Evolutionary conservation across 2,888 invertebrate genomes (phyloP).

Genomic region (Chymomyza amoena): DNA sequence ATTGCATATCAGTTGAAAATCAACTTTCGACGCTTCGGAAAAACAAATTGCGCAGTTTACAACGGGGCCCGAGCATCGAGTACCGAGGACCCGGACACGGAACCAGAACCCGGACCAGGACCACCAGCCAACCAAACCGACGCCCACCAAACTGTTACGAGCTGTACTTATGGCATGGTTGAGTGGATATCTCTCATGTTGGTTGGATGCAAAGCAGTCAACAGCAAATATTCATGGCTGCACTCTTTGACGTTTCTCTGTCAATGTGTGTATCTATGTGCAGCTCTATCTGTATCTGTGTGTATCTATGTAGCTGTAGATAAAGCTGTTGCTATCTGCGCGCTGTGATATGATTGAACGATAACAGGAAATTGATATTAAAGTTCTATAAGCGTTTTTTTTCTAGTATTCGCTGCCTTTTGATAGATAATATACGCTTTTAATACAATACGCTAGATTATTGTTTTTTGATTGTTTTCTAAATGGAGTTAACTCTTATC

Average conservation of each 20-base stretch:
- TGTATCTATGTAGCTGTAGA: background rate
- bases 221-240: background rate
- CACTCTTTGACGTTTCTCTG: background rate
- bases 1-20: constrained; percentile 54
- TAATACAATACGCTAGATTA: background rate
- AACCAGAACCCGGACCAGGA: background rate
- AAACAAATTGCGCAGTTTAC: constrained; percentile 60
- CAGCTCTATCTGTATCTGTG: background rate
- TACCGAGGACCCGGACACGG: too few species aligned
- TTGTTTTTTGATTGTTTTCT: background rate
- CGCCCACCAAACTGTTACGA: background rate
- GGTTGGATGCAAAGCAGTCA: background rate
- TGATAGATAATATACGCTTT: background rate
- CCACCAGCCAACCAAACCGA: background rate
- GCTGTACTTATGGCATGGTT: background rate
- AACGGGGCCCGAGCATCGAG: background rate
- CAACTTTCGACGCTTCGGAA: constrained; percentile 43
- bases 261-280: background rate
- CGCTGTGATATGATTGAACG: constrained; percentile 15
- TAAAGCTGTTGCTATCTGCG: constrained; percentile 31
- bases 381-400: constrained; percentile 7
- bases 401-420: background rate
- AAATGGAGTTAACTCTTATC: background rate
- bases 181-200: background rate
- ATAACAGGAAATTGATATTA: constrained; percentile 48